Conservation (phyloP, 2,797 vertebrate species). For the Coregonus ussuriensis region DNA sequence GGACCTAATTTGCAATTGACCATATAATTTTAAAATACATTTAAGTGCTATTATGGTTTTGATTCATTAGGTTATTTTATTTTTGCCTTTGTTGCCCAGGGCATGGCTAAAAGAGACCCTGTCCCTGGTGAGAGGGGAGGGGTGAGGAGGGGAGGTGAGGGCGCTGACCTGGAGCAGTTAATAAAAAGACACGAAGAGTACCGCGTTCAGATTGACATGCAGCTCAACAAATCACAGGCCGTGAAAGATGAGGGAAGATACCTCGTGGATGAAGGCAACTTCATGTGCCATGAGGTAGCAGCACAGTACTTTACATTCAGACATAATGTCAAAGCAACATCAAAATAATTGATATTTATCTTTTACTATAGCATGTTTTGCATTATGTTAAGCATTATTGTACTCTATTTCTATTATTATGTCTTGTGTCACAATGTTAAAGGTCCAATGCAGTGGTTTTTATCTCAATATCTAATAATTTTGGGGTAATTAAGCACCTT, state of each 20-base stretch:
- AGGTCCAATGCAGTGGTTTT: neutral
- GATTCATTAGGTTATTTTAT: neutral
- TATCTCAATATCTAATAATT: neutral
- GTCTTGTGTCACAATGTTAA: neutral
- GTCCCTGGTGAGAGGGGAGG: constrained; percentile 63
- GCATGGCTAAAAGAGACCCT: constrained; percentile 83
- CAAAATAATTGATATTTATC: too few relatives aligned
- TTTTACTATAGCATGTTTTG: too few relatives aligned
- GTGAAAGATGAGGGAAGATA: constrained; percentile 69
- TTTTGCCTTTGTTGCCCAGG: constrained; percentile 62
- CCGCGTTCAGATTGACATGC: constrained; percentile 78
- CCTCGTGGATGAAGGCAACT: constrained; percentile 70
- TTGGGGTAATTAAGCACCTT: too few relatives aligned
- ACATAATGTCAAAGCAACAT: neutral
- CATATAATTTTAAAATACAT: too few relatives aligned
- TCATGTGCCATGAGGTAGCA: constrained; percentile 81
- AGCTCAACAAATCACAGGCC: constrained; percentile 76
- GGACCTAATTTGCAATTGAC: too few relatives aligned
- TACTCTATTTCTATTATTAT: neutral
- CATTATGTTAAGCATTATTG: neutral
- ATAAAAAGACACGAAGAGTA: constrained; percentile 80
- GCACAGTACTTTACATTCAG: neutral
- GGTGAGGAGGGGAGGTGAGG: constrained; percentile 70
- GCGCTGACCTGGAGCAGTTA: constrained; percentile 74
- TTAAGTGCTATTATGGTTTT: neutral